Percentiles rank a stretch among this genome's conserved stretches.
These are phyloP conservation scores for Archips xylosteana DNA, from an alignment of 2,888 invertebrate species.

Conservation along the genomic window DNA sequence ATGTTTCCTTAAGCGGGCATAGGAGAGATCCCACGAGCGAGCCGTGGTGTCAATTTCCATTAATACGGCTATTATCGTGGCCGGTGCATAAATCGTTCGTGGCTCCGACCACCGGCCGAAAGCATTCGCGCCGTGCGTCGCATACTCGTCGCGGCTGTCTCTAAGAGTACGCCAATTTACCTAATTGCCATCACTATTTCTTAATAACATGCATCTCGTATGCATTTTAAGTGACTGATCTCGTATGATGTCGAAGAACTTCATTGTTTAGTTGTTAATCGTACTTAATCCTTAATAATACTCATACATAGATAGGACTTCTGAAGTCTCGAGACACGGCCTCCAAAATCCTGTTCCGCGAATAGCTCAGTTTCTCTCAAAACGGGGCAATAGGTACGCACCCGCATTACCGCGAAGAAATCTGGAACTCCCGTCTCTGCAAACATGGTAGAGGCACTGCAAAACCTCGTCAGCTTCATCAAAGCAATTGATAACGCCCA, in stretches of 20 bases:
- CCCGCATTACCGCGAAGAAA: no score
- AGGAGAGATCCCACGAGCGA: conserved; percentile 62
- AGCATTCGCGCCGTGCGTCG: neutral
- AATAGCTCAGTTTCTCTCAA: no score
- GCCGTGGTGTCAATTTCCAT: conserved; percentile 79
- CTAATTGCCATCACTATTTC: conserved; percentile 18
- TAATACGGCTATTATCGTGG: conserved; percentile 76
- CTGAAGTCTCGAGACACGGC: no score
- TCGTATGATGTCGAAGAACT: neutral
- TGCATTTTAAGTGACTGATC: conserved; percentile 24
- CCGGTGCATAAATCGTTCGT: conserved; percentile 75
- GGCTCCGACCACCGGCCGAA: conserved; percentile 60
- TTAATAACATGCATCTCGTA: conserved; percentile 17
- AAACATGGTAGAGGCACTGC: no score
- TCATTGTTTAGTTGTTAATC: neutral
- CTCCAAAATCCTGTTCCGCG: no score
- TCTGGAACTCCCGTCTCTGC: no score
- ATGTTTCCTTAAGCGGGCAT: conserved; percentile 74
- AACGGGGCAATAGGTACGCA: no score
- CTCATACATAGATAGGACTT: no score
- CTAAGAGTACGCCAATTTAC: conserved; percentile 26
- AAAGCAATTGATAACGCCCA: no score
- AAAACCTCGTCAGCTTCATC: no score
- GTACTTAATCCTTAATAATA: neutral
- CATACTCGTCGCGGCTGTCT: conserved; percentile 9